Conservation (phyloP, 2,888 invertebrate genomes). For the Frankliniella intonsa region DNA sequence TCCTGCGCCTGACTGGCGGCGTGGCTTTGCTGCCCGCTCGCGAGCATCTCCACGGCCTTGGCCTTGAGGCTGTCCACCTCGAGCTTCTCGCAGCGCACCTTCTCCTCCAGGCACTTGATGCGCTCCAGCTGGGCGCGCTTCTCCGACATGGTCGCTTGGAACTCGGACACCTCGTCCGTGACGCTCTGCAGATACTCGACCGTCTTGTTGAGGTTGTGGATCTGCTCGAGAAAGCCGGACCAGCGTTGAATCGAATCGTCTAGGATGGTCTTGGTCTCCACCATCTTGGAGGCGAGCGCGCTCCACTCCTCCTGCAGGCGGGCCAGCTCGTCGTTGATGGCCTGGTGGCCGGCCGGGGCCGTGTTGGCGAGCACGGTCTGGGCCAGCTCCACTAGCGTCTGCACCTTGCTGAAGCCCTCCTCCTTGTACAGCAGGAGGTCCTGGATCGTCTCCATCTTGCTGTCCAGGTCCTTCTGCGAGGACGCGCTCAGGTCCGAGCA, state of each 20-base stretch:
- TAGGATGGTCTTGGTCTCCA: constrained; percentile 80
- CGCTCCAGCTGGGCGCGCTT: constrained; percentile 81
- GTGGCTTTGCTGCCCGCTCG: constrained; percentile 77
- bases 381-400: constrained; percentile 82
- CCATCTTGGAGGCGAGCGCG: constrained; percentile 75
- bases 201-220: constrained; percentile 76
- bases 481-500: constrained; percentile 78
- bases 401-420: constrained; percentile 84
- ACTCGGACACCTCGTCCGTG: constrained; percentile 66
- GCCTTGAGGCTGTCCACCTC: constrained; percentile 80
- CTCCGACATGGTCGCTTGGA: constrained; percentile 76
- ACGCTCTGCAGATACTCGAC: constrained; percentile 72
- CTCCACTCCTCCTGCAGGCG: constrained; percentile 89
- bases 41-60: constrained; percentile 81
- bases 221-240: constrained; percentile 85
- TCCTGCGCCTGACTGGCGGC: constrained; percentile 80
- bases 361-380: constrained; percentile 89
- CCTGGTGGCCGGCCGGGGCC: constrained; percentile 78
- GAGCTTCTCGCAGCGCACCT: constrained; percentile 80
- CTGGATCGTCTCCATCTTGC: constrained; percentile 76
- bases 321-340: constrained; percentile 76
- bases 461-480: constrained; percentile 79
- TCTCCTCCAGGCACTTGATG: constrained; percentile 80
- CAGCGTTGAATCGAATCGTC: constrained; percentile 88
- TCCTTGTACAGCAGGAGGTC: constrained; percentile 87